phyloP scores from a whole-genome alignment of 1,140 invertebrate species.

The Cryptotermes secundus region DNA sequence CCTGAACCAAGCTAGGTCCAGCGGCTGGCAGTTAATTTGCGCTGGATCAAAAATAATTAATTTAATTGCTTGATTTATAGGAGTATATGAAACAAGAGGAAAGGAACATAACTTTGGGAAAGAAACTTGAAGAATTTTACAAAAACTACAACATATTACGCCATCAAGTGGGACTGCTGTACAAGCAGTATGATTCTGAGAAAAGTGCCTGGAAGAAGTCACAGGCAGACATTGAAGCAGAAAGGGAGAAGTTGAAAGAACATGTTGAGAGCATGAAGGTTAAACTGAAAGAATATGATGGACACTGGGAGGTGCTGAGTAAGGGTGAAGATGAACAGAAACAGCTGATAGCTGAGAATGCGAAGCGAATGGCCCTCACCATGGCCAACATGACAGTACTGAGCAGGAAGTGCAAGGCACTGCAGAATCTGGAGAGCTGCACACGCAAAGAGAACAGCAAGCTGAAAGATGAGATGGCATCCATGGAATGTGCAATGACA shows the following conservation, averaged over 20 bases:
- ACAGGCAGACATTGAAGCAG: not conserved
- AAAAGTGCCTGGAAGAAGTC: constrained; percentile 35
- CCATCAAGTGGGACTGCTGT: constrained; percentile 41
- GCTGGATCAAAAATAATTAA: too few relatives aligned
- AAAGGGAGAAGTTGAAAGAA: constrained; percentile 19
- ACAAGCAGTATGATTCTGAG: constrained; percentile 40
- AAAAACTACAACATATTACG: constrained; percentile 38
- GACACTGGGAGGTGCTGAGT: constrained; percentile 39
- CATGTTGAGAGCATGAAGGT: constrained; percentile 13
- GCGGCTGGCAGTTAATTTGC: too few relatives aligned
- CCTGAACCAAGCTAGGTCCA: too few relatives aligned
- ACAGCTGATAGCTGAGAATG: constrained; percentile 38
- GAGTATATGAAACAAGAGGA: constrained; percentile 42
- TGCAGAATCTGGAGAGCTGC: constrained; percentile 45
- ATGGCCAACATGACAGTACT: constrained; percentile 39
- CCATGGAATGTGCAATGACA: constrained; percentile 42
- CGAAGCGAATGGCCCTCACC: constrained; percentile 40
- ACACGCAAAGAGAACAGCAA: constrained; percentile 44
- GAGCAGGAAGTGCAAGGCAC: constrained; percentile 42
- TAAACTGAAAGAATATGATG: constrained; percentile 42
- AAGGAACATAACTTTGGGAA: constrained; percentile 33
- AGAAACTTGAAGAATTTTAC: constrained; percentile 39
- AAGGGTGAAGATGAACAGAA: constrained; percentile 27
- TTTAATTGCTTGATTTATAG: constrained; percentile 40
- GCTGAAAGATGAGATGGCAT: constrained; percentile 43